These are phyloP conservation scores for Timandra comae DNA, from an alignment of 2,888 invertebrate genomes.

Conservation along the genomic window DNA sequence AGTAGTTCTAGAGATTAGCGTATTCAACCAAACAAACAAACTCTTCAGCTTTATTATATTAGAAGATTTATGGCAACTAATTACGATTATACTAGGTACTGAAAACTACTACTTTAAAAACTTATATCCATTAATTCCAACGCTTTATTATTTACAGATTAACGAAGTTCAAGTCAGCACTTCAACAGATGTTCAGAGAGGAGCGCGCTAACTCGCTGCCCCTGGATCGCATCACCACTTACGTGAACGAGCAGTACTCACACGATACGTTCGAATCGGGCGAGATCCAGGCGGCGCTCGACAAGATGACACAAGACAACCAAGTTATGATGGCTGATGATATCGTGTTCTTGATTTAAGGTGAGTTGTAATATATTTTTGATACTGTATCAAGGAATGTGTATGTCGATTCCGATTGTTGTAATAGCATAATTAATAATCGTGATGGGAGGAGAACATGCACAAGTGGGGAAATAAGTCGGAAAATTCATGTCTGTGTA, in stretches of 20 bases:
- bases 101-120: not conserved
- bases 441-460: no score
- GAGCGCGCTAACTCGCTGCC: conserved; percentile 86
- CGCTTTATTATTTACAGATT: conserved; percentile 50
- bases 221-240: conserved; percentile 78
- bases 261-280: conserved; percentile 77
- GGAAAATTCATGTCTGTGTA: no score
- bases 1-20: no score
- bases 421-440: no score
- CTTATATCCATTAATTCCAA: not conserved
- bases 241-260: conserved; percentile 79
- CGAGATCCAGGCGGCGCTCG: conserved; percentile 88
- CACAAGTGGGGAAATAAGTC: no score
- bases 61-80: no score
- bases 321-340: conserved; percentile 94
- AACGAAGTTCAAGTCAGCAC: conserved; percentile 81
- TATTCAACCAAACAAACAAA: no score
- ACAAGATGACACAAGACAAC: conserved; percentile 91
- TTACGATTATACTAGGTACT: no score
- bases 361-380: no score
- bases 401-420: no score
- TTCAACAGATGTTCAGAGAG: conserved; percentile 86
- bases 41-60: no score
- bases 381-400: no score
- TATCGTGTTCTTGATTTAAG: conserved; percentile 89